Base-by-base conservation (phyloP, 1,140 invertebrate species). In the Harpegnathos saltator region DNA sequence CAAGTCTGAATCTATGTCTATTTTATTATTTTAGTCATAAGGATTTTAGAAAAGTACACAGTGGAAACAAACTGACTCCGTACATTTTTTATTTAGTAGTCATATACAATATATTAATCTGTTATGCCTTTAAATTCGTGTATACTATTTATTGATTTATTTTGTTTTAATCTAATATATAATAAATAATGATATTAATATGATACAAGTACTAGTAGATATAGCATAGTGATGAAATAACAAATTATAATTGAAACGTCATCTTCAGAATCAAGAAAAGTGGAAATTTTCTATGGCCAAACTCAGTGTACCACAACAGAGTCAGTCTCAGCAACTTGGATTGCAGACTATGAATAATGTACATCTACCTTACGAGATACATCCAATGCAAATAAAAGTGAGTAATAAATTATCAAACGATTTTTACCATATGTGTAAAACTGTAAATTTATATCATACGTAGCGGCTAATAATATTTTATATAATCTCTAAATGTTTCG, bases 191-290 rank as follows among this genome's bases (percentile, higher is more conserved):
- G 7, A 44, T 44, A 9, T 44, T 44, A 44, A 9, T n/a, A n/a
- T 44, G 9, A 3, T 44, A 44, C 38, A 11, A 44, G 7, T 44
- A 44, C 29, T 33, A 5, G n/a, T n/a, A n/a, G n/a, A n/a, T n/a
- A n/a, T n/a, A n/a, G n/a, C n/a, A n/a, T n/a, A 33, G 29, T 33
- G 29, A 33, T 33, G 29, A 44, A 33, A 7, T 7, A 33, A 33
- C 33, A 7, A 59, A 54, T 82, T 33, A 58, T 26, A 61, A 33
- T 24, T 56, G 19, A 83, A 78, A 72, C 86, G 54, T 82, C 84
- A 82, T 38, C 96, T 95, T 86, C 94, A 97, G 96, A 96, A 95
- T 94, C 95, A 96, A 93, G 96, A 96, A 92, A 96, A 96, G 94
- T 97, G 96, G 96, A 96, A 96, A 92, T 96, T 95, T 93, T 92